Conservation (phyloP, 2,113 vertebrate species). For the Strix uralensis region DNA sequence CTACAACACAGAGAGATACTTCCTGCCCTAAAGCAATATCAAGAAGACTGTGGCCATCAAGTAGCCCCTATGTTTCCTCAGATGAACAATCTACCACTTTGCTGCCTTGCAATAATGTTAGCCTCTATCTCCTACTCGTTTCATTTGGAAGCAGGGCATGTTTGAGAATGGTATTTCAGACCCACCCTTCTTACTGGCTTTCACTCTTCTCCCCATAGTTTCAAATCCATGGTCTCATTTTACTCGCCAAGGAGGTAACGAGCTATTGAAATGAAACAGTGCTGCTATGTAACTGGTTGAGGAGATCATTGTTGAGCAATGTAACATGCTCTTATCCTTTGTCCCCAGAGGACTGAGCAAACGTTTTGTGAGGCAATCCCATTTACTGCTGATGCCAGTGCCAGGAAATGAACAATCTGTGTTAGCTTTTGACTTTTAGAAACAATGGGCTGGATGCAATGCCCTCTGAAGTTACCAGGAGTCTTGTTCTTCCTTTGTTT, state of each 20-base stretch:
- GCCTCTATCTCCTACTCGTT: neutral
- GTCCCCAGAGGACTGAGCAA: slow-evolving; percentile 50
- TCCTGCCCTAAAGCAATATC: neutral
- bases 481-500: slow-evolving; percentile 51
- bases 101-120: neutral
- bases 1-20: neutral
- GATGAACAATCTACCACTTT: neutral
- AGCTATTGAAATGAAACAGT: slow-evolving; percentile 29
- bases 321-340: slow-evolving; percentile 47
- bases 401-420: slow-evolving; percentile 62
- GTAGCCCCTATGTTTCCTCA: neutral
- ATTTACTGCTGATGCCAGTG: slow-evolving; percentile 51
- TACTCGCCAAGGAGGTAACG: slow-evolving; percentile 4
- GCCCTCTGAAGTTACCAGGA: slow-evolving; percentile 53
- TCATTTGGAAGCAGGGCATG: neutral
- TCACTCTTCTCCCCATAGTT: slow-evolving; percentile 15
- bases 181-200: neutral
- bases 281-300: slow-evolving; percentile 18
- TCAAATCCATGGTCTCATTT: neutral
- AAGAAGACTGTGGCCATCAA: neutral
- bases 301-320: slow-evolving; percentile 55
- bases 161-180: neutral
- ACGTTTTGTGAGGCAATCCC: slow-evolving; percentile 54
- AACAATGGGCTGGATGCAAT: slow-evolving; percentile 54
- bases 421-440: slow-evolving; percentile 60